Conservation (phyloP, 2,113 vertebrate species). For the Aspiorhynchus laticeps region DNA sequence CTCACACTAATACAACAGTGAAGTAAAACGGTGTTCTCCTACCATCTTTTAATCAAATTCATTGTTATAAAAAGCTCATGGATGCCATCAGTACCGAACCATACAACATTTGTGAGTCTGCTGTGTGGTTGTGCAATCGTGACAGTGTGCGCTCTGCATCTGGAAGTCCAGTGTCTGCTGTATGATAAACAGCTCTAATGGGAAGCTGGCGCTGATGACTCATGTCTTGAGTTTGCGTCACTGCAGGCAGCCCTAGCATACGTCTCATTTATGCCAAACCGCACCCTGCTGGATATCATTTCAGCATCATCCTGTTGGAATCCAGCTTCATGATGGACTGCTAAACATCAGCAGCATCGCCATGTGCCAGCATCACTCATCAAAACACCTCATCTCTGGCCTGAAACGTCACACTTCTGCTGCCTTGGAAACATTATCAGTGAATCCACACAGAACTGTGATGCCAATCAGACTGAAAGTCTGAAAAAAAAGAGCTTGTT, state of each 20-base stretch:
- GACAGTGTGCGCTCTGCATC: slow-evolving; percentile 8
- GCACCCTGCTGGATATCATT: not conserved
- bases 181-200: slow-evolving; percentile 29
- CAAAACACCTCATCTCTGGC: not conserved
- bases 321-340: not conserved
- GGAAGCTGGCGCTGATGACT: slow-evolving; percentile 39
- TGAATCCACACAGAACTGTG: not conserved
- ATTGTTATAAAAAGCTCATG: not conserved
- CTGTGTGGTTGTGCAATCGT: slow-evolving; percentile 4
- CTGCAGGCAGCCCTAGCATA: slow-evolving; percentile 11
- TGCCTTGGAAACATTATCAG: not conserved
- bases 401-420: not conserved
- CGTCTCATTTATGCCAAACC: not conserved
- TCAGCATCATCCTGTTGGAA: slow-evolving; percentile 2
- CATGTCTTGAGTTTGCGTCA: slow-evolving; percentile 38
- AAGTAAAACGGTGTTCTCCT: not conserved
- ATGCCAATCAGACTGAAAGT: not conserved
- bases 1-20: not conserved
- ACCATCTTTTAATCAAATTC: not conserved
- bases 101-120: not conserved
- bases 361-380: not conserved
- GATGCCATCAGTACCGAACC: not conserved
- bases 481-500: not conserved
- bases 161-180: slow-evolving; percentile 4
- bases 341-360: not conserved